A percentile compares a stretch with the other conserved stretches of the same genome.
phyloP scores from a whole-genome alignment of 1,140 invertebrate genomes.

The Zaprionus gabonicus region DNA sequence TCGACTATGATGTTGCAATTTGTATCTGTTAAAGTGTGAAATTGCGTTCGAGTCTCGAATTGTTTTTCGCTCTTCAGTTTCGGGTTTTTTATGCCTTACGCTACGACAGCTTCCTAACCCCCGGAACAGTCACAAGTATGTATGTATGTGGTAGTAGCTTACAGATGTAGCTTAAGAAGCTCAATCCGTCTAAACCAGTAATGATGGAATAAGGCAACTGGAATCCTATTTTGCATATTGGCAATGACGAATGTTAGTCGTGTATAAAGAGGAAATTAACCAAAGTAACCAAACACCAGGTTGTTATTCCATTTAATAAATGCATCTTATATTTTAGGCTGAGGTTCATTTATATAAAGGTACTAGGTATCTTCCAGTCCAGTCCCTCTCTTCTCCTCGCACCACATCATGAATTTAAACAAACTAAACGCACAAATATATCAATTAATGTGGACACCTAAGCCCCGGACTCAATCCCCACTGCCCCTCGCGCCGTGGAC shows the following conservation, averaged over 20 bases:
- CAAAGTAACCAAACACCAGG: no score
- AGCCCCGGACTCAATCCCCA: neutral
- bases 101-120: no score
- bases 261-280: no score
- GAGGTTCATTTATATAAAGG: no score
- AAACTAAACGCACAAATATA: slow-evolving; percentile 60
- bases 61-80: slow-evolving; percentile 52
- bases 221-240: no score
- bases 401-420: neutral
- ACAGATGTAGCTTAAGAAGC: no score
- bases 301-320: no score
- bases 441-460: slow-evolving; percentile 45
- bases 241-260: no score
- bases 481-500: neutral
- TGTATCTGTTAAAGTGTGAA: slow-evolving; percentile 82
- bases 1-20: slow-evolving; percentile 78
- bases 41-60: slow-evolving; percentile 74
- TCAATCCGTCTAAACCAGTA: no score
- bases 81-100: slow-evolving; percentile 3
- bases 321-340: no score
- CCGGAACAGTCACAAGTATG: neutral
- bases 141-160: neutral
- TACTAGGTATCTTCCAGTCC: neutral
- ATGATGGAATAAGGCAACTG: no score
- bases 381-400: neutral